Percentiles rank a stretch among this genome's conserved stretches.
Evolutionary conservation across 2,888 invertebrate genomes (phyloP).

Genomic region (Netelia fuscicornis): DNA sequence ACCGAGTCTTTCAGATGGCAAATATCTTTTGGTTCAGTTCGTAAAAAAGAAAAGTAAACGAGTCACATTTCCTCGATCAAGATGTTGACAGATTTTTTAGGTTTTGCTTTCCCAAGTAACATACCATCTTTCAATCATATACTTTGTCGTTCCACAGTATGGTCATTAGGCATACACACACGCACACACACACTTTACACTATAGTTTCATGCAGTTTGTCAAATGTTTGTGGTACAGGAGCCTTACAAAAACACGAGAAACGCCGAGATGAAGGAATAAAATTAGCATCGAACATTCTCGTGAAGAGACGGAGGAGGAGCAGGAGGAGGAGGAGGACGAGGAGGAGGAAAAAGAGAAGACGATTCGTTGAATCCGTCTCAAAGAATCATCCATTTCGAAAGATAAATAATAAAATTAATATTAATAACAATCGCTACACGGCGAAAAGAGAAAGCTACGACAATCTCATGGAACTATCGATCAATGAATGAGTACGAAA

Average conservation of each 20-base stretch:
- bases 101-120: no score
- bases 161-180: no score
- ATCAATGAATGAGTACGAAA: neutral
- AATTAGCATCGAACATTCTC: neutral
- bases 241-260: neutral
- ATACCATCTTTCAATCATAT: no score
- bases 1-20: no score
- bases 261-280: neutral
- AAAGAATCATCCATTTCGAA: conserved; percentile 36
- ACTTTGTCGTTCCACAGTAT: no score
- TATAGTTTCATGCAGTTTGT: neutral
- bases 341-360: neutral
- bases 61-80: no score
- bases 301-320: neutral
- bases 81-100: no score
- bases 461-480: conserved; percentile 17
- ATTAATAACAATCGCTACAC: conserved; percentile 54
- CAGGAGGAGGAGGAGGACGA: neutral
- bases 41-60: no score
- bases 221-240: neutral
- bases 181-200: neutral
- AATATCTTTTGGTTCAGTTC: no score
- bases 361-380: conserved; percentile 40
- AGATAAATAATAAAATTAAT: conserved; percentile 62
- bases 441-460: conserved; percentile 10